These are phyloP conservation scores for Hetaerina titia DNA, from an alignment of 2,888 invertebrate species.

Conservation along the genomic window DNA sequence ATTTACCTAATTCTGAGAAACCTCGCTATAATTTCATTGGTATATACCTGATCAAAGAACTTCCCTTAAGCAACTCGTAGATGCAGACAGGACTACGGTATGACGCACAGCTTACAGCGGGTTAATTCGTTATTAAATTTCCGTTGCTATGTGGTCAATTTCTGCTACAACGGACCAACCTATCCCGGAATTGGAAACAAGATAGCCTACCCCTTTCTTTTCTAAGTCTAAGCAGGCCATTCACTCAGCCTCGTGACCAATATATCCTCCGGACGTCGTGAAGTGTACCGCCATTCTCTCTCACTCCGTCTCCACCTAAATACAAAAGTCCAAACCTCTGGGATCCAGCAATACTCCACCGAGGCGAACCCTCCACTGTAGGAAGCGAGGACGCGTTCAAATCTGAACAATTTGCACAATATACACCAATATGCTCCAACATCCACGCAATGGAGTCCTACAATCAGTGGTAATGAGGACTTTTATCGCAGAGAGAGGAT, in stretches of 20 bases:
- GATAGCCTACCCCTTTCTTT: neutral
- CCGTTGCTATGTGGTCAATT: too few relatives aligned
- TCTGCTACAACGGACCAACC: neutral
- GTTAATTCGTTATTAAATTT: too few relatives aligned
- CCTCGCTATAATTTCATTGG: too few relatives aligned
- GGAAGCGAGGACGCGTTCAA: neutral
- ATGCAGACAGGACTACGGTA: too few relatives aligned
- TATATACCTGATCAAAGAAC: too few relatives aligned
- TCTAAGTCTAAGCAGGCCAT: constrained; percentile 13
- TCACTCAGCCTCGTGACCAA: constrained; percentile 67
- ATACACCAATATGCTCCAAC: neutral
- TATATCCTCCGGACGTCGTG: constrained; percentile 56
- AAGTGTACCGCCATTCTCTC: neutral
- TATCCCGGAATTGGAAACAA: neutral
- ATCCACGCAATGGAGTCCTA: neutral
- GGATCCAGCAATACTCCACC: neutral
- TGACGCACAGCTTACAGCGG: too few relatives aligned
- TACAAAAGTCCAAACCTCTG: constrained; percentile 21
- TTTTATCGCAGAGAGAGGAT: too few relatives aligned
- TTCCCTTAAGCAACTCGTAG: too few relatives aligned
- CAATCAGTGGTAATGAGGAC: neutral
- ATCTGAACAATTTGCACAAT: neutral
- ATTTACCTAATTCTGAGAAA: too few relatives aligned
- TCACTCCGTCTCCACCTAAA: neutral
- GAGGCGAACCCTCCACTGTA: too few relatives aligned